Evolutionary conservation across 2,113 vertebrate genomes (phyloP).

Genomic region (Emydocephalus ijimae): DNA sequence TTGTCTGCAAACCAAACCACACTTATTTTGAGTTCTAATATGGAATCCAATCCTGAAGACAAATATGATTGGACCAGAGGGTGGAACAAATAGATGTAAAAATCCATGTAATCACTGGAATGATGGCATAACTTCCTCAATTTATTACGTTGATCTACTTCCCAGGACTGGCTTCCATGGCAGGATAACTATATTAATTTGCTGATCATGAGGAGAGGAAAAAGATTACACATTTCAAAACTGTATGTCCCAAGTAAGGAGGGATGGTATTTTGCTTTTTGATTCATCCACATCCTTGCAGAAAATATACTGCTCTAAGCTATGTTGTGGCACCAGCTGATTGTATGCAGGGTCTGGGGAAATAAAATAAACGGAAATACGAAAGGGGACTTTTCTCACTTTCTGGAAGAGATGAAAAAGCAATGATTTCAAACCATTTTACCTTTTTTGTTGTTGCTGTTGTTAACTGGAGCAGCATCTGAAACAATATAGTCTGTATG

Average conservation of each 20-base stretch:
- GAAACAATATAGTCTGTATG: background rate
- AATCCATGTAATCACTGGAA: conserved; percentile 33
- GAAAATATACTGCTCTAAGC: conserved; percentile 22
- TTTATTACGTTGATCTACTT: conserved; percentile 53
- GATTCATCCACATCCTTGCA: conserved; percentile 13
- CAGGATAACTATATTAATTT: conserved; percentile 44
- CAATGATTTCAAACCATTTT: conserved; percentile 18
- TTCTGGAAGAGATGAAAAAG: conserved; percentile 34
- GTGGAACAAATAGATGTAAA: conserved; percentile 31
- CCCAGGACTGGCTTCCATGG: background rate
- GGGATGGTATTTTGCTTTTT: background rate
- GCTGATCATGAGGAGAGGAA: conserved; percentile 39
- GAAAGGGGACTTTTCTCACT: background rate
- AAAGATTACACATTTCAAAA: conserved; percentile 24
- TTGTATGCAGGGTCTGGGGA: conserved; percentile 34
- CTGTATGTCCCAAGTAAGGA: background rate
- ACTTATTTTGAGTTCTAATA: conserved; percentile 45
- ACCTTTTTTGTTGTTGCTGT: background rate
- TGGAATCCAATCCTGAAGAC: conserved; percentile 49
- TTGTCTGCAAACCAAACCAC: conserved; percentile 15
- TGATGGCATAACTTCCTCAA: conserved; percentile 30
- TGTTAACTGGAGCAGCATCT: conserved; percentile 21
- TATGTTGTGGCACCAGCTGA: conserved; percentile 18
- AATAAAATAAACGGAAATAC: conserved; percentile 35
- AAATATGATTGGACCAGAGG: conserved; percentile 33